These are phyloP conservation scores for Aphidius ervi DNA, from an alignment of 1,140 invertebrate species.

Conservation along the genomic window DNA sequence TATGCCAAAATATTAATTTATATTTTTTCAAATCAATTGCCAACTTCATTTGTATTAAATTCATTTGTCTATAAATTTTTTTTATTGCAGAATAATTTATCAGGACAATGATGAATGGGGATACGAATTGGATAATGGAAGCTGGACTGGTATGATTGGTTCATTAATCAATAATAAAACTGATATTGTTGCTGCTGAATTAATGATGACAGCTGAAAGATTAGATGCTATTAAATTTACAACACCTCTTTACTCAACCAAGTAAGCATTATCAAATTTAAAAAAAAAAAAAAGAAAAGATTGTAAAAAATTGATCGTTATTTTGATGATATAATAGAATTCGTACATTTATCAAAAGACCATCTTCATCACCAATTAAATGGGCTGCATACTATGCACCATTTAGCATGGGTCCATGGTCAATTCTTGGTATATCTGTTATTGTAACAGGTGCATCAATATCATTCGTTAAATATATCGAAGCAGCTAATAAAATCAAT, in stretches of 20 bases:
- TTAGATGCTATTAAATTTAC: constrained; percentile 42
- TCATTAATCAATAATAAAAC: constrained; percentile 35
- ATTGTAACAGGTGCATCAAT: constrained; percentile 30
- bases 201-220: constrained; percentile 44
- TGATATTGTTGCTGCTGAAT: constrained; percentile 42
- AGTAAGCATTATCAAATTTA: constrained; percentile 25
- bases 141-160: constrained; percentile 40
- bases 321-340: no score
- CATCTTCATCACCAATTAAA: constrained; percentile 36
- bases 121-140: constrained; percentile 31
- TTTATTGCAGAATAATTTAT: constrained; percentile 32
- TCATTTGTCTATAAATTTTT: not conserved
- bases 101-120: constrained; percentile 38
- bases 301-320: no score
- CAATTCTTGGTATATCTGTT: constrained; percentile 32
- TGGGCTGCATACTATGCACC: constrained; percentile 46
- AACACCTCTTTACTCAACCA: constrained; percentile 43
- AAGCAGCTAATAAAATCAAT: not conserved
- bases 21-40: no score
- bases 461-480: constrained; percentile 16
- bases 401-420: constrained; percentile 41
- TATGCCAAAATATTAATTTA: no score
- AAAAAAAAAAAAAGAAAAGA: no score
- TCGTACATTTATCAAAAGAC: constrained; percentile 44
- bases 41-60: no score